Evolutionary conservation across 2,113 vertebrate species (phyloP), one percentile per base, ranked within the genome.

Genomic region (Brachyhypopomus gauderio): DNA sequence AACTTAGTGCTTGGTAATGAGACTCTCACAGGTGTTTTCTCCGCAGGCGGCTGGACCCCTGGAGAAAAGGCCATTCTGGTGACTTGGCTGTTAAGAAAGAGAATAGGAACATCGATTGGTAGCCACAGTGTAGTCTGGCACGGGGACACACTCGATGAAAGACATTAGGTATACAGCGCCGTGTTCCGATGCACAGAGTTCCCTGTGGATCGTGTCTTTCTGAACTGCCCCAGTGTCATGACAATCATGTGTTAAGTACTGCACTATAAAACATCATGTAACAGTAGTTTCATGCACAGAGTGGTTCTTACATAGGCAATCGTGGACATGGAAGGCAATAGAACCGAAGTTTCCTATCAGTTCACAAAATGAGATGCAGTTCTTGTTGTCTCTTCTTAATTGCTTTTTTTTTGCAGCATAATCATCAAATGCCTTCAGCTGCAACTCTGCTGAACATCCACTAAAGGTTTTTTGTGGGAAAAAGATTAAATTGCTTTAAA

Each of bases 1-100:
- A 82, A 85, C 64, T 62, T 85, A 72, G 73, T 75, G 80, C 77
- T 75, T 20, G 34, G 34, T 85, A 85, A 85, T 85, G 84, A 85
- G 80, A 64, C 76, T 82, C 64, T 85, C 27, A 34, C 84, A 85
- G 76, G 72, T 79, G 76, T 78, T 45, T 72, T 69, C 84, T 75
- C 72, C 52, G 69, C 81, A 23, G 64, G 16, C 11, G 58, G 80
- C 52, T 69, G 38, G 76, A 75, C 17, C 76, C 72, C 66, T 70
- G 5, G 38, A 75, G 80, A 85, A 79, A 69, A 79, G 34, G 56
- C 80, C 72, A 69, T 64, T 79, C 58, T 41, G 59, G 77, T 45
- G 25, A 38, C 41, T 80, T 38, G 62, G 27, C 34, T 45, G 75
- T 27, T 81, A 25, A 20, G 3, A 1, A 64, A 48, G 19, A 71